Conservation (phyloP, 2,113 vertebrate species). For the Theristicus caerulescens region DNA sequence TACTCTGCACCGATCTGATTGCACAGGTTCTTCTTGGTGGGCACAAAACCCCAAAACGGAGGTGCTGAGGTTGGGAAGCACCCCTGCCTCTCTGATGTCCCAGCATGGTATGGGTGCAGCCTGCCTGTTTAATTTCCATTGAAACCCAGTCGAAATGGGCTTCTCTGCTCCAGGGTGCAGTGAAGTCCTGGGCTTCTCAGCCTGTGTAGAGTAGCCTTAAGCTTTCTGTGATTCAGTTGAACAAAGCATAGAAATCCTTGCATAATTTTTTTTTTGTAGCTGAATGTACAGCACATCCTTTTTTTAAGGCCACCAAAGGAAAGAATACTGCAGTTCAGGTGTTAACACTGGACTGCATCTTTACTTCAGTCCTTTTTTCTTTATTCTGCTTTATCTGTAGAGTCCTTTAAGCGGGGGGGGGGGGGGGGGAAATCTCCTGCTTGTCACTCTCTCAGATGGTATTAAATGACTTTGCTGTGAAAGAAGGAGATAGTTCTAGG, state of each 20-base stretch:
- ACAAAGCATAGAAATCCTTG: neutral
- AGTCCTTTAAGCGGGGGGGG: neutral
- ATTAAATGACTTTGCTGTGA: neutral
- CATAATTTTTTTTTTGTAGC: neutral
- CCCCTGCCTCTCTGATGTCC: neutral
- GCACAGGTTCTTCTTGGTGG: neutral
- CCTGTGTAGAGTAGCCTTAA: neutral
- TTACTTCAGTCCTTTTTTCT: neutral
- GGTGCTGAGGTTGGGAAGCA: neutral
- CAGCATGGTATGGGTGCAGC: neutral
- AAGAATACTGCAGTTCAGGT: neutral
- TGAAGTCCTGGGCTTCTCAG: neutral
- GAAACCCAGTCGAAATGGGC: neutral
- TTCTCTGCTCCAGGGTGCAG: neutral
- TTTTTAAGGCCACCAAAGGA: neutral
- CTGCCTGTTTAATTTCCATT: fast-evolving
- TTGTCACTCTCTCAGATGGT: neutral
- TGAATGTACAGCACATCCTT: neutral
- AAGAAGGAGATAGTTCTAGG: neutral
- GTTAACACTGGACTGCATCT: neutral
- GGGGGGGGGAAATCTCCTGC: neutral
- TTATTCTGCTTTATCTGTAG: neutral
- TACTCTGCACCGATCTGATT: neutral
- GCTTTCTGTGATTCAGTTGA: neutral
- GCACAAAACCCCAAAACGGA: fast-evolving